Percentiles rank a stretch among this genome's conserved stretches.
Evolutionary conservation across 2,113 vertebrate species (phyloP).

Genomic region (Asarcornis scutulata): DNA sequence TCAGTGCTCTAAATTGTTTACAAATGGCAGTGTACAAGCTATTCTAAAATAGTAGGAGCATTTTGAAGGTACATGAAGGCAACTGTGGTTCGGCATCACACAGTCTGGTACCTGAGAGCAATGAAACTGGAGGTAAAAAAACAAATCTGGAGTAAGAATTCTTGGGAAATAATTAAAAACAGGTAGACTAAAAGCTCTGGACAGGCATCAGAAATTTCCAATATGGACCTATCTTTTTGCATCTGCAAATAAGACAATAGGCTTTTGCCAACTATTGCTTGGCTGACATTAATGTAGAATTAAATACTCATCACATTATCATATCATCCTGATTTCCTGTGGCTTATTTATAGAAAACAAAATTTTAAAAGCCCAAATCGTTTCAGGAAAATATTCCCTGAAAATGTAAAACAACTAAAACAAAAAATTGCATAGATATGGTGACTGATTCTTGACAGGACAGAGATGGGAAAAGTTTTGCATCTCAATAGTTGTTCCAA

Average conservation of each 20-base stretch:
- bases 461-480: not conserved
- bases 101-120: not conserved
- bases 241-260: not conserved
- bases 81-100: not conserved
- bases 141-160: not conserved
- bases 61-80: not conserved
- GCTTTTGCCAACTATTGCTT: not conserved
- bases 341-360: not conserved
- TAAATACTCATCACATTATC: not conserved
- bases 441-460: constrained; percentile 1
- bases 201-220: not conserved
- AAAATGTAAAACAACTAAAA: constrained; percentile 16
- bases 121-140: not conserved
- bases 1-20: not conserved
- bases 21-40: not conserved
- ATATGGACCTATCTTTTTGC: not conserved
- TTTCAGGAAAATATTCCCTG: constrained; percentile 35
- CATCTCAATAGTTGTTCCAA: constrained; percentile 9
- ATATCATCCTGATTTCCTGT: not conserved
- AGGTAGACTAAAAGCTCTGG: not conserved
- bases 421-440: constrained; percentile 43
- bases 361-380: constrained; percentile 29
- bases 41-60: not conserved
- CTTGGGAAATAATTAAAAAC: not conserved
- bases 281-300: not conserved